These are phyloP conservation scores for Lepus oiostolus DNA, from an alignment of 2,797 vertebrate species.

Conservation along the genomic window DNA sequence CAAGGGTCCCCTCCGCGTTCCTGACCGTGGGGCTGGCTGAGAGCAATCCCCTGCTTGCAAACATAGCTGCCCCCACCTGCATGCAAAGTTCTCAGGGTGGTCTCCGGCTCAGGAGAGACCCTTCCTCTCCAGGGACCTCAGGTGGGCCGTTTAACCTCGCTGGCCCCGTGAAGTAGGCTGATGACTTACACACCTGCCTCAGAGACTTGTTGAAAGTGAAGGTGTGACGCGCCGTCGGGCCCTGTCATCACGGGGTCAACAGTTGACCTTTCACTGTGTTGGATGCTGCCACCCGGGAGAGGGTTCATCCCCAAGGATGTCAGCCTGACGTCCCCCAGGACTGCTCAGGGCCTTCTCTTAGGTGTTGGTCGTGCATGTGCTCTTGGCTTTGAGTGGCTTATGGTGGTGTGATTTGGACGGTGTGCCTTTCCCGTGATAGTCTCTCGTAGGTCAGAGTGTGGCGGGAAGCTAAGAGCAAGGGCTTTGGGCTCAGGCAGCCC, in stretches of 20 bases:
- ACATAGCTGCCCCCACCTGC: not conserved
- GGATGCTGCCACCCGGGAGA: not conserved
- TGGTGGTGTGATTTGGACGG: not conserved
- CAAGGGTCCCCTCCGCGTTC: not conserved
- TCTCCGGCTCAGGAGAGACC: not conserved
- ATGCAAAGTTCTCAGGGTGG: not conserved
- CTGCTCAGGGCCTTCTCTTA: not conserved
- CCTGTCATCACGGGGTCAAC: not conserved
- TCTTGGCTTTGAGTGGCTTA: not conserved
- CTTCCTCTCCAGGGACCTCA: not conserved
- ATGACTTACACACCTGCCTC: not conserved
- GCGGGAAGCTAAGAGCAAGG: not conserved
- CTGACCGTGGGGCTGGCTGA: not conserved
- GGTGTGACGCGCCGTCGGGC: fast-evolving
- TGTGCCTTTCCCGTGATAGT: not conserved
- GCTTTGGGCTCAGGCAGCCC: not conserved
- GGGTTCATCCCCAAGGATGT: not conserved
- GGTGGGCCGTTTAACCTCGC: not conserved
- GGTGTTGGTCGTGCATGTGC: not conserved
- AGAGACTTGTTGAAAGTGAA: not conserved
- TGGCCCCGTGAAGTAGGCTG: not conserved
- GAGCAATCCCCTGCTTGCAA: not conserved
- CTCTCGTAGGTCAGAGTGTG: not conserved
- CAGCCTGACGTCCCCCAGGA: not conserved
- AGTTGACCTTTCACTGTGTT: not conserved